phyloP scores from a whole-genome alignment of 2,113 vertebrate species.

The Larimichthys crocea region DNA sequence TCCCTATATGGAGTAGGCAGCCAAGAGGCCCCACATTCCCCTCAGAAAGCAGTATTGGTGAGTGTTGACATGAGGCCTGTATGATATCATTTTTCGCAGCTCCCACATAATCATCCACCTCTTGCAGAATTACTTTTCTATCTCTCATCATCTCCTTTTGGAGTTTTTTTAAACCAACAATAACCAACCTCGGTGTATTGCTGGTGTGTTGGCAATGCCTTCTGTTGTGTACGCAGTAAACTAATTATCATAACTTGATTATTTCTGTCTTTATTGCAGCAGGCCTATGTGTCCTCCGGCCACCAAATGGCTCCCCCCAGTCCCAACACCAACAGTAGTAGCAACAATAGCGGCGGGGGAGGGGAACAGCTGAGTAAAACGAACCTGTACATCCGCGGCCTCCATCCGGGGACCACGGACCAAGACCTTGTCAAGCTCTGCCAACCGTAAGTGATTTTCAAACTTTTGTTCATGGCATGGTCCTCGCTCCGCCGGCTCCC shows the following conservation, averaged over 20 bases:
- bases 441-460: conserved; percentile 91
- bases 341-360: conserved; percentile 87
- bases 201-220: not conserved
- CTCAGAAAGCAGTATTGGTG: conserved; percentile 73
- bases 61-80: conserved; percentile 76
- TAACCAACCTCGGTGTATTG: not conserved
- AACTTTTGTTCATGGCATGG: too few species aligned
- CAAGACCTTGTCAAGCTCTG: conserved; percentile 98
- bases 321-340: conserved; percentile 95
- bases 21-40: conserved; percentile 77
- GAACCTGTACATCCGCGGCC: conserved; percentile 97
- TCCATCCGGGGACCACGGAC: conserved; percentile 97
- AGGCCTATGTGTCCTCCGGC: conserved; percentile 97
- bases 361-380: conserved; percentile 91
- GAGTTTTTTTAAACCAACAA: conserved; percentile 16
- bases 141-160: conserved; percentile 33
- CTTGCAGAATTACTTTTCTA: conserved; percentile 43
- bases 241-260: not conserved
- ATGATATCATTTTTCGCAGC: conserved; percentile 74
- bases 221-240: not conserved
- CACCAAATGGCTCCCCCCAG: conserved; percentile 98
- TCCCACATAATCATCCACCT: conserved; percentile 61
- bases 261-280: conserved; percentile 82
- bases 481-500: too few species aligned
- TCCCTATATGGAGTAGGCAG: conserved; percentile 63